These are phyloP conservation scores for Arctocebus calabarensis DNA, from an alignment of 2,797 vertebrate genomes.

Conservation along the genomic window DNA sequence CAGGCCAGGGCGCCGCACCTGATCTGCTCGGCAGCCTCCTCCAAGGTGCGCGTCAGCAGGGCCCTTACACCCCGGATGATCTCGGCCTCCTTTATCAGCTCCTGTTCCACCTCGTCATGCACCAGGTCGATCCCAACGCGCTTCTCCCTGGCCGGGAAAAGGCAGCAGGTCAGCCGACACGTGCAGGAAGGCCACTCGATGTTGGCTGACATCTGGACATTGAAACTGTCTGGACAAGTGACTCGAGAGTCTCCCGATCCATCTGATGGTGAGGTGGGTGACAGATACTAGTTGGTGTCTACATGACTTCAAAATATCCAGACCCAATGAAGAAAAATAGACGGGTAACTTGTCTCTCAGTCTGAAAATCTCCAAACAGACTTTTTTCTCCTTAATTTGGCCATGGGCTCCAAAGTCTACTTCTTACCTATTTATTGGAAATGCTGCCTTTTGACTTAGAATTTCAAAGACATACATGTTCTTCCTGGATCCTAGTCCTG, in stretches of 20 bases:
- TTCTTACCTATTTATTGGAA: neutral
- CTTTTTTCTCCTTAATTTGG: neutral
- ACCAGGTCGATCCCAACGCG: slow-evolving; percentile 90
- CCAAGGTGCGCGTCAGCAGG: slow-evolving; percentile 90
- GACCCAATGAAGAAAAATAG: neutral
- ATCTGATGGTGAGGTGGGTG: rapidly evolving
- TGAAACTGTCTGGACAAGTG: neutral
- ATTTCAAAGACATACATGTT: neutral
- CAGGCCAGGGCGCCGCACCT: slow-evolving; percentile 84
- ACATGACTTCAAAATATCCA: neutral
- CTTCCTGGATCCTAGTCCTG: neutral
- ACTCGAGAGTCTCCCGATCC: neutral
- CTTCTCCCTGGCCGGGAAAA: slow-evolving; percentile 87
- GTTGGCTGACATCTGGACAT: neutral
- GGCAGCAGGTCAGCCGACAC: rapidly evolving
- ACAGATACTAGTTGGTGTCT: neutral
- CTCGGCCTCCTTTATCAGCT: slow-evolving; percentile 93
- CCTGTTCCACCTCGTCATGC: slow-evolving; percentile 91
- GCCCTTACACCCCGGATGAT: slow-evolving; percentile 87
- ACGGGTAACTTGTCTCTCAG: neutral
- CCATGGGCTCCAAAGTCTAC: neutral
- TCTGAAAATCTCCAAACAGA: neutral
- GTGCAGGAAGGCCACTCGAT: rapidly evolving
- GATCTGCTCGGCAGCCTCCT: slow-evolving; percentile 94
- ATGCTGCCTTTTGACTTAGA: neutral